Evolutionary conservation across 2,113 vertebrate species (phyloP), one percentile per base, ranked within the genome.

Genomic region (Sinocyclocheilus grahami): DNA sequence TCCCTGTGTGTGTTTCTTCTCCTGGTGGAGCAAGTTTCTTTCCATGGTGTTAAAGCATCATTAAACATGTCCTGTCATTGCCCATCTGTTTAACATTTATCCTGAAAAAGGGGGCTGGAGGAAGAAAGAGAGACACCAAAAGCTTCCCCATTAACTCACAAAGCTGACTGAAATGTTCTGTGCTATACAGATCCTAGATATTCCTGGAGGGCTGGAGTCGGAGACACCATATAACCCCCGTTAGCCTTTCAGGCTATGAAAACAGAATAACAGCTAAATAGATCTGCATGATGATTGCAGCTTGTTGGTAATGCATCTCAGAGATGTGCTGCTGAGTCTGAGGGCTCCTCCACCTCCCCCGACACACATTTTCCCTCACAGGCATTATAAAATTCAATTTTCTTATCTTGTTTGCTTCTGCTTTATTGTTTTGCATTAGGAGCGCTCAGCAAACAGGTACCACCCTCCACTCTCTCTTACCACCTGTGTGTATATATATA

Each of bases 21-120:
- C 90, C 92, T 92, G 91, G 92, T 51, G 84, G 89, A 65, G 88
- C 89, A 94, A 91, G 92, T 92, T 94, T 91, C 88, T 91, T 91
- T 90, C 90, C 90, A 88, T 85, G 88, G 87, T 82, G 85, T 92
- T 92, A 92, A 92, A 93, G 93, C 90, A 91, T 94, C 92, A 94
- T 94, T 94, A 94, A 91, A 91, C 91, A 92, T 93, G 91, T 89
- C 81, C 92, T 92, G 92, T 94, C 94, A 91, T 91, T 90, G 86
- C 90, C 94, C 92, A 94, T 94, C 94, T 94, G 94, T 90, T 94
- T 90, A 90, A 90, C 89, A 91, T 91, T 93, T 89, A 92, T 90
- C 87, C 90, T 90, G 90, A 63, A 85, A 84, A 78, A 16, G 63
- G 82, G 33, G 39, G 77, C 22, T 63, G 53, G 22, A 13, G 71